These are phyloP conservation scores for Arctia plantaginis DNA, from an alignment of 2,888 invertebrate species.

Conservation along the genomic window DNA sequence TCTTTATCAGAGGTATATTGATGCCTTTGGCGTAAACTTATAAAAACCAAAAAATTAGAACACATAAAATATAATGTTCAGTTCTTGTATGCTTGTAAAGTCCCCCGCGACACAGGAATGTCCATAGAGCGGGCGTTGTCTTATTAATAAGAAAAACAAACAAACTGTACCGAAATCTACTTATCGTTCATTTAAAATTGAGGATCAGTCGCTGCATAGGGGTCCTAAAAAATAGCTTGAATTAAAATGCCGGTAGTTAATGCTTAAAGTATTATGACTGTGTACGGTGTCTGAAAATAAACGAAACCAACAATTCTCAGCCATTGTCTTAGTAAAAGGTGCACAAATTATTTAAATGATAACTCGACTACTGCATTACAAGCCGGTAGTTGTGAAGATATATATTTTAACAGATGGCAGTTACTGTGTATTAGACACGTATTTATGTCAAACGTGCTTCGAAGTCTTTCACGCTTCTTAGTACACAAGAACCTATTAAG, in stretches of 20 bases:
- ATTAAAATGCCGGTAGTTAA: not conserved
- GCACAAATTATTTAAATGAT: not conserved
- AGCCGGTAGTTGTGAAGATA: not conserved
- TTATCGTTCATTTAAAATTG: not conserved
- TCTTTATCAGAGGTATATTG: too few relatives aligned
- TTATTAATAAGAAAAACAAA: too few relatives aligned
- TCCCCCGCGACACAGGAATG: too few relatives aligned
- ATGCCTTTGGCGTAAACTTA: too few relatives aligned
- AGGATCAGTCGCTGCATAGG: not conserved
- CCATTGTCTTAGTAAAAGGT: not conserved
- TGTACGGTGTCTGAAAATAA: not conserved
- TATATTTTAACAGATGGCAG: constrained; percentile 2
- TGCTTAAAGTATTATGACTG: not conserved
- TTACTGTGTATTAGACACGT: not conserved
- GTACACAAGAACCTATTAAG: not conserved
- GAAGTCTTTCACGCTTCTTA: not conserved
- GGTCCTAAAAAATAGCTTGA: not conserved
- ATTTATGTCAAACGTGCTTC: constrained; percentile 18
- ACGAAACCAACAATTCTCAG: not conserved
- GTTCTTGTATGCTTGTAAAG: too few relatives aligned
- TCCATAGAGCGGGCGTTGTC: too few relatives aligned
- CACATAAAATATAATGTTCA: too few relatives aligned
- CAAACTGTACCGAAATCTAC: not conserved
- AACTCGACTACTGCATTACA: not conserved
- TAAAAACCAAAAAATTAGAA: too few relatives aligned